Conservation (phyloP, 1,140 invertebrate species). For the Goniozus legneri region DNA sequence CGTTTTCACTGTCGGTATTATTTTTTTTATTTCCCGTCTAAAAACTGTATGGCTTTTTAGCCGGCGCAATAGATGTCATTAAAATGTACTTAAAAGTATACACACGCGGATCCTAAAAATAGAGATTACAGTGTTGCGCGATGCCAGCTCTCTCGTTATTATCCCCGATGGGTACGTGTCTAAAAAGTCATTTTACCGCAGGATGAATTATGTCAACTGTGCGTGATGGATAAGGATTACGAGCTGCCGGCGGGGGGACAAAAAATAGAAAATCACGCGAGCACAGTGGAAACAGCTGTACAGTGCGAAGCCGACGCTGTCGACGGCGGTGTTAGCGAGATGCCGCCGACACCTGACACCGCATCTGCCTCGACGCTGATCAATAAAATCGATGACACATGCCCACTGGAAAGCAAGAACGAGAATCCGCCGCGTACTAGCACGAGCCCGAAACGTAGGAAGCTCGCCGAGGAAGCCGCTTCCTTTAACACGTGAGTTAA, state of each 20-base stretch:
- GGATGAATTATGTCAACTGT: constrained; percentile 50
- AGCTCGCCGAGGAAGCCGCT: constrained; percentile 35
- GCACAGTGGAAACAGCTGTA: constrained; percentile 17
- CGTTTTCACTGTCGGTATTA: too few relatives aligned
- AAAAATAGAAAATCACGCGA: constrained; percentile 17
- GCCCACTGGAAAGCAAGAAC: constrained; percentile 3
- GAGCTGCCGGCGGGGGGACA: too few relatives aligned
- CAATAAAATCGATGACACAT: constrained; percentile 35
- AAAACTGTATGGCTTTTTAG: too few relatives aligned
- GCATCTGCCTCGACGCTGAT: constrained; percentile 34
- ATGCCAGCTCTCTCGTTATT: too few relatives aligned
- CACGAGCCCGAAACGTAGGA: constrained; percentile 25
- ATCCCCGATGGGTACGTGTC: too few relatives aligned
- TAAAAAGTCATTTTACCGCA: too few relatives aligned
- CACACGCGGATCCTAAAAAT: too few relatives aligned
- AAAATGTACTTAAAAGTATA: too few relatives aligned
- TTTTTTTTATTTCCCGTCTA: too few relatives aligned
- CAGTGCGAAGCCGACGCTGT: constrained; percentile 33
- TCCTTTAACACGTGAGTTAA: constrained; percentile 48
- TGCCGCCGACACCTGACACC: constrained; percentile 46
- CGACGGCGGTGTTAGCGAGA: constrained; percentile 32
- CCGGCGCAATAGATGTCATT: too few relatives aligned
- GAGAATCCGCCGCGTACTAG: too few relatives aligned
- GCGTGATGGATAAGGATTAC: constrained; percentile 43
- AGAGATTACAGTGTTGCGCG: too few relatives aligned